These are phyloP conservation scores for Drosophila saltans DNA, from an alignment of 1,140 invertebrate species.

Conservation along the genomic window DNA sequence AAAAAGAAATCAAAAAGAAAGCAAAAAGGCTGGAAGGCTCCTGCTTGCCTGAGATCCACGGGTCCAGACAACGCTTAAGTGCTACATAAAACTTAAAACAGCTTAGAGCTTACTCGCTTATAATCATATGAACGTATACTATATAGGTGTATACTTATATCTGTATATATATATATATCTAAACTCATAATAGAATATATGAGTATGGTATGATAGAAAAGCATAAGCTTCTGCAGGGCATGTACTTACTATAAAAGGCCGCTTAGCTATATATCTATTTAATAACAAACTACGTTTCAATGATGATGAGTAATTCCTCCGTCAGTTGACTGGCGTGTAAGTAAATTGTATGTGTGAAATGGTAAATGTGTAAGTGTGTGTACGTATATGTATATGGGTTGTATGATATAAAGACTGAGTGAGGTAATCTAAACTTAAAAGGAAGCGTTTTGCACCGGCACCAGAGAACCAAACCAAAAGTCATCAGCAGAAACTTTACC, in stretches of 20 bases:
- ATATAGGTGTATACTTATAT: constrained; percentile 16
- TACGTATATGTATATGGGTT: constrained; percentile 14
- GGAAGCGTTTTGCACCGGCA: constrained; percentile 64
- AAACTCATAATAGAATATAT: background rate
- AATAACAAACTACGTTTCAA: constrained; percentile 75
- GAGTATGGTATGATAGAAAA: background rate
- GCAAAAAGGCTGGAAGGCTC: constrained; percentile 46
- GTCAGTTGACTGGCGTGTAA: constrained; percentile 57
- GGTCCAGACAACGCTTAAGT: constrained; percentile 74
- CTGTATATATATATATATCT: background rate
- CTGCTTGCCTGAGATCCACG: constrained; percentile 63
- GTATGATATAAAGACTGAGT: background rate
- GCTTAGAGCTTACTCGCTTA: constrained; percentile 65
- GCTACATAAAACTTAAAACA: constrained; percentile 78
- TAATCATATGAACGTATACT: constrained; percentile 45
- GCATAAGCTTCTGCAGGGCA: constrained; percentile 7
- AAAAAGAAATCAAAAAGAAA: constrained; percentile 37
- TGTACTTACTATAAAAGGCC: constrained; percentile 60
- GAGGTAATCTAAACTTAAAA: constrained; percentile 41
- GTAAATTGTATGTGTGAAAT: constrained; percentile 18
- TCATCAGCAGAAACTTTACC: constrained; percentile 60
- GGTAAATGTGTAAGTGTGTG: constrained; percentile 16
- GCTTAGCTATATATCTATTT: constrained; percentile 56
- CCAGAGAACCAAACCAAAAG: constrained; percentile 71
- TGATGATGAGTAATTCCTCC: constrained; percentile 76